These are phyloP conservation scores for Pyrgus malvae DNA, from an alignment of 2,888 invertebrate species.

Conservation along the genomic window DNA sequence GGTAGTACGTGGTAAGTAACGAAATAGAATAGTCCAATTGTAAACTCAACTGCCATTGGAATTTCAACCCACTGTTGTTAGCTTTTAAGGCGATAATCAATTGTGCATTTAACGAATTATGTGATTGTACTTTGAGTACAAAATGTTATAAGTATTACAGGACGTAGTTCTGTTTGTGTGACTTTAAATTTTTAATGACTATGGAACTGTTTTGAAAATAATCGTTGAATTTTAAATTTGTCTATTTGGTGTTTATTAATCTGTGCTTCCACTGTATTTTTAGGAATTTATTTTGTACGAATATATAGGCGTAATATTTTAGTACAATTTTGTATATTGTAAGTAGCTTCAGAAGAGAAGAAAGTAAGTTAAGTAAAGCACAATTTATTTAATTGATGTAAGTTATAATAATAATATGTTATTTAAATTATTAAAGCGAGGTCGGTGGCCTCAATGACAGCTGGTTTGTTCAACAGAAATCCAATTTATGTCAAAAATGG, in stretches of 20 bases:
- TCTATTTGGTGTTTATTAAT: constrained; percentile 3
- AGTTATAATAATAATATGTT: neutral
- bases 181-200: constrained; percentile 19
- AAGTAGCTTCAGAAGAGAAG: too few relatives aligned
- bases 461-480: constrained; percentile 10
- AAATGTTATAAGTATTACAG: constrained; percentile 49
- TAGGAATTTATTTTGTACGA: neutral
- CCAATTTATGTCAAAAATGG: constrained; percentile 57
- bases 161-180: constrained; percentile 46
- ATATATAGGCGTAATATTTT: constrained; percentile 9
- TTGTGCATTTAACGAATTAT: constrained; percentile 47
- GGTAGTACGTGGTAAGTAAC: too few relatives aligned
- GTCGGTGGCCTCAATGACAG: constrained; percentile 20
- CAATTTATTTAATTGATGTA: constrained; percentile 25
- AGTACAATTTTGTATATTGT: constrained; percentile 29
- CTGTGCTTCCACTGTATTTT: neutral
- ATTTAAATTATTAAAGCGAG: neutral
- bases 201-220: constrained; percentile 2
- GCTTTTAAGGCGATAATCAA: constrained; percentile 39
- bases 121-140: constrained; percentile 71
- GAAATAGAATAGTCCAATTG: neutral
- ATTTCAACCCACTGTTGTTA: constrained; percentile 33
- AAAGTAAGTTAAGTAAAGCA: too few relatives aligned
- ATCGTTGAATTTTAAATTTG: constrained; percentile 14
- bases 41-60: constrained; percentile 27